Evolutionary conservation across 1,140 invertebrate species (phyloP), one percentile per base, ranked within the genome.

Genomic region (Rhysida immarginata): DNA sequence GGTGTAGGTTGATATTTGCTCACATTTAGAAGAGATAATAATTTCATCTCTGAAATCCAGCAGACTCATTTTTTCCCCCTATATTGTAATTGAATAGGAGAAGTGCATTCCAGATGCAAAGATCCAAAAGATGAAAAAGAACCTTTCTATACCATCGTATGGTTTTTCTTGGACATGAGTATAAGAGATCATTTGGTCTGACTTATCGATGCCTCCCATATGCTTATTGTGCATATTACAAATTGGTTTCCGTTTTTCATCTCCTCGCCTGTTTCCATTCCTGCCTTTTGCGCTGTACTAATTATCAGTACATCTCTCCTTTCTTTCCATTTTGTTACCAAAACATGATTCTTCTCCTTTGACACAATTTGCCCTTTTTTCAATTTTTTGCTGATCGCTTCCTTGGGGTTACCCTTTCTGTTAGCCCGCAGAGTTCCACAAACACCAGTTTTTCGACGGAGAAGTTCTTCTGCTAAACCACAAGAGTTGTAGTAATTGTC

Each of bases 381-480:
- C 5, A 35, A 16, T 8, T 8, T 35, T 35, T 8, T 35, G 5
- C 5, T 8, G 16, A 16, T 35, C 29, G 16, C 5, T 35, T 35
- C 20, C 29, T 35, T 35, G 29, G 29, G 29, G 29, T 35, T 35
- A 8, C 16, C 5, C 16, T 35, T 35, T 35, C 29, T 35, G 29
- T 35, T 35, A 8, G 5, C 16, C 5, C 16, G 5, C 5, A 35
- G 29, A 8, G 29, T 35, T 35, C 29, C 29, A 8, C 5, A 8
- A 16, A 5, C 5, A 16, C 55, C 53, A 48, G 56, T 64, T 63
- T 58, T 45, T 48, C 53, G 20, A 20, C 51, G 41, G 21, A 58
- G 54, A 5, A 65, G 53, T n/a, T 50, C n/a, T 55, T 66, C 58
- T 26, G 64, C 54, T 18, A 56, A 52, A 50, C 45, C 45, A 48